Percentiles rank a stretch among this genome's conserved stretches.
Conservation (phyloP, 2,113 vertebrate species). For the Hippocampus barbouri region DNA sequence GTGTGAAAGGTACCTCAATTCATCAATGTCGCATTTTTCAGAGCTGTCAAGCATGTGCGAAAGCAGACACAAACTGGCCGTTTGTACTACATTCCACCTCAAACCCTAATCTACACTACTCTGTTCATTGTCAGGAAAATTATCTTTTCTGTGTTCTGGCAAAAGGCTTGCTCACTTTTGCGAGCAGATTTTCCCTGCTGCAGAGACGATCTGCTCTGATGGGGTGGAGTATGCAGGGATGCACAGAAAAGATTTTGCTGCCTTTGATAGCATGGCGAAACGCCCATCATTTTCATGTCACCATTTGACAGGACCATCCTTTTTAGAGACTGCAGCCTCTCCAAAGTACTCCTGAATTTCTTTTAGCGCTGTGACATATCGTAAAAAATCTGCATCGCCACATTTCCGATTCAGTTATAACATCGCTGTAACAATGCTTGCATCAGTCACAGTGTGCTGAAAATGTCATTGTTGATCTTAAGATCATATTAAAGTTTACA, state of each 20-base stretch:
- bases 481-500: too few species aligned
- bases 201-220: slow-evolving; percentile 25
- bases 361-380: too few species aligned
- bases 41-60: slow-evolving; percentile 28
- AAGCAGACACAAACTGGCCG: slow-evolving; percentile 61
- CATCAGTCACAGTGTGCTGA: too few species aligned
- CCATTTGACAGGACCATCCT: slow-evolving; percentile 13
- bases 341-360: too few species aligned
- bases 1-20: not conserved
- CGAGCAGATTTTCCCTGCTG: slow-evolving; percentile 21
- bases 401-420: too few species aligned
- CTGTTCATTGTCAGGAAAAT: slow-evolving; percentile 16
- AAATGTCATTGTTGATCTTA: too few species aligned
- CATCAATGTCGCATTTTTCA: slow-evolving; percentile 37
- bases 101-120: slow-evolving; percentile 13
- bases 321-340: not conserved
- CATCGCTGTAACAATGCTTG: too few species aligned
- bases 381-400: too few species aligned
- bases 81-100: slow-evolving; percentile 11
- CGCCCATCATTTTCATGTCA: slow-evolving; percentile 28
- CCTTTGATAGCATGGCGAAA: slow-evolving; percentile 23
- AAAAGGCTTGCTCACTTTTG: too few species aligned
- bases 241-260: slow-evolving; percentile 27
- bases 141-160: too few species aligned
- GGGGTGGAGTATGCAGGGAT: slow-evolving; percentile 32